A percentile compares a stretch with the other conserved stretches of the same genome.
Conservation (phyloP, 1,140 invertebrate genomes). For the Bombus cullumanus region DNA sequence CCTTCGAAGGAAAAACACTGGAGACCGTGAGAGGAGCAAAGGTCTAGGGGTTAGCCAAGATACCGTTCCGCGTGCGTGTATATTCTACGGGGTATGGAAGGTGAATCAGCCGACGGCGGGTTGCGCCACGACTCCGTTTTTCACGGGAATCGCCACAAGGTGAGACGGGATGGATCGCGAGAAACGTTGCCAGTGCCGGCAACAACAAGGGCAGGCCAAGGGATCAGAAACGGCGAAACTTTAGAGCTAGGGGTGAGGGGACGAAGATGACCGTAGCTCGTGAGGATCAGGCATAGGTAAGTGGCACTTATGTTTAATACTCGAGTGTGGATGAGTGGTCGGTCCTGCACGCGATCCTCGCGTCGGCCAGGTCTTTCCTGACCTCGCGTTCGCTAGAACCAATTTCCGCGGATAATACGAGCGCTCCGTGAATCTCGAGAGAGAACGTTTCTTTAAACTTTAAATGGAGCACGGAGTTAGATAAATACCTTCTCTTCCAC, state of each 20-base stretch:
- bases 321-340: slow-evolving; percentile 75
- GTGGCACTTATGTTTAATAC: slow-evolving; percentile 77
- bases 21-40: not conserved
- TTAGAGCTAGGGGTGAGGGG: slow-evolving; percentile 8
- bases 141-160: slow-evolving; percentile 34
- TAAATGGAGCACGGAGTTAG: slow-evolving; percentile 51
- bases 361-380: slow-evolving; percentile 65
- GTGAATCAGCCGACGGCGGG: slow-evolving; percentile 23
- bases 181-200: slow-evolving; percentile 21
- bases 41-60: slow-evolving; percentile 6
- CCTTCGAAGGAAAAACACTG: too few relatives aligned
- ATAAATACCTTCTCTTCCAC: not conserved
- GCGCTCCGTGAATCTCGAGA: slow-evolving; percentile 22
- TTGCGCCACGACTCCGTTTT: slow-evolving; percentile 16
- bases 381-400: slow-evolving; percentile 74
- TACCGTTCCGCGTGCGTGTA: slow-evolving; percentile 26
- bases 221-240: slow-evolving; percentile 50
- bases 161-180: slow-evolving; percentile 11
- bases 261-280: slow-evolving; percentile 57
- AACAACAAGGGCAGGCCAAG: slow-evolving; percentile 52
- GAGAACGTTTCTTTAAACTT: not conserved
- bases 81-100: slow-evolving; percentile 35
- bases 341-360: slow-evolving; percentile 74
- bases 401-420: slow-evolving; percentile 73
- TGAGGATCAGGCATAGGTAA: slow-evolving; percentile 71